A percentile compares a stretch with the other conserved stretches of the same genome.
Conservation (phyloP, 2,888 invertebrate genomes). For the Scaptodrosophila latifasciaeformis region DNA sequence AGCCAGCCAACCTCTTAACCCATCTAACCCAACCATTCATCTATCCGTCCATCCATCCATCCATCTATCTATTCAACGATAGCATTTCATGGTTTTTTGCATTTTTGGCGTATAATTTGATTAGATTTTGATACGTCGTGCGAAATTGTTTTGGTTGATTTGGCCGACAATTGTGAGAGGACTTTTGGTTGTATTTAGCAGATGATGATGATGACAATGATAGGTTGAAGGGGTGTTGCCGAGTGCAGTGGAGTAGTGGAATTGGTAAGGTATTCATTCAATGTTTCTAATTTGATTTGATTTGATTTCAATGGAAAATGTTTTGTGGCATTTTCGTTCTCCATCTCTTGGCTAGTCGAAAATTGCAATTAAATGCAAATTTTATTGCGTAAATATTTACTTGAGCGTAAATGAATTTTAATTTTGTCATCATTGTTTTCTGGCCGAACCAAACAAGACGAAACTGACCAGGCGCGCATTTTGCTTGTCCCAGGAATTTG, state of each 20-base stretch:
- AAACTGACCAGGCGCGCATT: too few species aligned
- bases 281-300: conserved; percentile 57
- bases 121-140: conserved; percentile 57
- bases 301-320: conserved; percentile 40
- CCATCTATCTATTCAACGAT: neutral
- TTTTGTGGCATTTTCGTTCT: conserved; percentile 38
- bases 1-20: conserved; percentile 15
- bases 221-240: too few species aligned
- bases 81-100: conserved; percentile 43
- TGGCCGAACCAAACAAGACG: conserved; percentile 12
- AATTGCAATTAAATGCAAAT: conserved; percentile 67
- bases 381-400: conserved; percentile 68
- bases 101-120: conserved; percentile 64
- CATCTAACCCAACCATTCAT: too few species aligned
- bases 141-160: conserved; percentile 54
- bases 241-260: too few species aligned
- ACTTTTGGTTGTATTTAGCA: too few species aligned
- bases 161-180: conserved; percentile 10
- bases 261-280: conserved; percentile 19
- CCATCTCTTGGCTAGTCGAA: conserved; percentile 25
- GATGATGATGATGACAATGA: too few species aligned
- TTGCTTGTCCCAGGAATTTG: too few species aligned
- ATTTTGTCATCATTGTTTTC: conserved; percentile 41
- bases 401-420: conserved; percentile 68
- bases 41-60: neutral